These are phyloP conservation scores for Orgyia antiqua DNA, from an alignment of 2,888 invertebrate genomes.

Conservation along the genomic window DNA sequence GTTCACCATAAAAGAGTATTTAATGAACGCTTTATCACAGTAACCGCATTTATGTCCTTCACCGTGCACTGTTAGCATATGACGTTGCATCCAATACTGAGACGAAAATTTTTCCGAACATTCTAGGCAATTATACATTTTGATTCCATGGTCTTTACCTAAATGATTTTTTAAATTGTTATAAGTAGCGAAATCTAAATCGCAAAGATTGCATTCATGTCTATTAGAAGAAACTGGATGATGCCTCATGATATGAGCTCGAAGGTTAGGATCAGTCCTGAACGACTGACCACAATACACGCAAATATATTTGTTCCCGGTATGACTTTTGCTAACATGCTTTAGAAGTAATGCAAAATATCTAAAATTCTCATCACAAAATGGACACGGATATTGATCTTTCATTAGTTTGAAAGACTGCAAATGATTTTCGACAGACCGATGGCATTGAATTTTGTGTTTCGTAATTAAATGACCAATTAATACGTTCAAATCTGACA, in stretches of 20 bases:
- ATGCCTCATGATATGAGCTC: constrained; percentile 42
- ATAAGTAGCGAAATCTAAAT: constrained; percentile 34
- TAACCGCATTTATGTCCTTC: constrained; percentile 50
- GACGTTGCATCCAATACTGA: constrained; percentile 47
- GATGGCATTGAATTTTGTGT: constrained; percentile 38
- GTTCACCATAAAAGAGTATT: constrained; percentile 50
- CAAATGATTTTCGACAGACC: constrained; percentile 34
- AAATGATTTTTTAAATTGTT: constrained; percentile 40
- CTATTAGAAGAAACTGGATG: constrained; percentile 32
- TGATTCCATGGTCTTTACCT: constrained; percentile 44
- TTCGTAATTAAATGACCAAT: constrained; percentile 42
- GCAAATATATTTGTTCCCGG: constrained; percentile 51
- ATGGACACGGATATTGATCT: constrained; percentile 48
- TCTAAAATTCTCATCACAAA: constrained; percentile 40
- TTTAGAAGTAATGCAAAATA: constrained; percentile 49
- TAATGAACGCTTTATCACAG: constrained; percentile 49
- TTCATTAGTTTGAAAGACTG: constrained; percentile 45
- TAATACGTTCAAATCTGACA: constrained; percentile 34
- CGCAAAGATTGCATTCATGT: constrained; percentile 42
- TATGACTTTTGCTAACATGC: constrained; percentile 45
- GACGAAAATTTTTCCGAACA: constrained; percentile 53
- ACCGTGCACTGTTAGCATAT: constrained; percentile 41
- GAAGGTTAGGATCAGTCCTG: constrained; percentile 45
- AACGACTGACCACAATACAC: constrained; percentile 52
- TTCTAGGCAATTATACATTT: constrained; percentile 39